Evolutionary conservation across 2,888 invertebrate genomes (phyloP), one percentile per base, ranked within the genome.

Genomic region (Drosophila histrio): DNA sequence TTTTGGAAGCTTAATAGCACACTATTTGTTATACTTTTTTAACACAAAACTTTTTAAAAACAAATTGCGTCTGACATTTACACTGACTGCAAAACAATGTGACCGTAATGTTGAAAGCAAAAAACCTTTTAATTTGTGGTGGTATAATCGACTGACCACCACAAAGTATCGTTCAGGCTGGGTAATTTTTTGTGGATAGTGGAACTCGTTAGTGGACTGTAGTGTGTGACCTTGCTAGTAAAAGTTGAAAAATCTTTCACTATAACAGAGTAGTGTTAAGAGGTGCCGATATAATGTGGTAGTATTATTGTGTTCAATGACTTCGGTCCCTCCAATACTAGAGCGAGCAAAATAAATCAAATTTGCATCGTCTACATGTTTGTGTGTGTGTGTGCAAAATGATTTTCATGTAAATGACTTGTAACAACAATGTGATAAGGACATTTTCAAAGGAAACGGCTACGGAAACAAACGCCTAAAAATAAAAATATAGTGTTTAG

Each of bases 1-100:
- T 13, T 49, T 41, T 60, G 6, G 9, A 28, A 22, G n/a, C 9
- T 62, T 8, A 39, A 38, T 54, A 19, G 3, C 32, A 19, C 8
- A 34, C 17, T 19, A 34, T 41, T 66, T 69, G 21, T 28, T 30
- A 44, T 38, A 22, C 5, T 59, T 68, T 63, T 22, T 43, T 34
- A 21, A 41, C 50, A 53, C 43, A 54, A 77, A 77, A 66, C 66
- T 54, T 36, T 66, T 77, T 72, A 73, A 77, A 72, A 73, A 73
- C 73, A 77, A 77, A 73, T 73, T 73, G 73, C 73, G 73, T 58
- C 77, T 73, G 60, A 77, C 66, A 72, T 73, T 73, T 73, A 76
- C 77, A 66, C 73, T 46, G 60, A 17, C 53, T 77, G 73, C 67
- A 77, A 69, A 59, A 72, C 66, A 77, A 53, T 73, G 72, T 77